Conservation (phyloP, 2,888 invertebrate genomes). For the Catotricha subobsoleta region DNA sequence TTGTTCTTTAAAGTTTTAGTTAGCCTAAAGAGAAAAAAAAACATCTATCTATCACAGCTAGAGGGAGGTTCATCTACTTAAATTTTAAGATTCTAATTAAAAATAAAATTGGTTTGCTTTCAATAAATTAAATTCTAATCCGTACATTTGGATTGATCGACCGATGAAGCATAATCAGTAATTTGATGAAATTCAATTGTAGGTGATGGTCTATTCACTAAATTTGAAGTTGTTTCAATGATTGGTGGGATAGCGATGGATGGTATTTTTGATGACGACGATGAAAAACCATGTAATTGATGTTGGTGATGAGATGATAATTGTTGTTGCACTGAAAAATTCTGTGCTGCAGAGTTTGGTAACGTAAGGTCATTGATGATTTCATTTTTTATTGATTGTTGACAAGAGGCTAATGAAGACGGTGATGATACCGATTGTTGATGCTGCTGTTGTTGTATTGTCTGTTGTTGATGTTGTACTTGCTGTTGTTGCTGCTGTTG, state of each 20-base stretch:
- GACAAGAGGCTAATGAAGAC: not conserved
- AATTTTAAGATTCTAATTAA: too few species aligned
- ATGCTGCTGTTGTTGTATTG: constrained; percentile 5
- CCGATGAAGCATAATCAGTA: constrained; percentile 1
- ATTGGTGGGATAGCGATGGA: constrained; percentile 6
- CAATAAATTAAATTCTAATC: too few species aligned
- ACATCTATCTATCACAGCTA: constrained; percentile 26
- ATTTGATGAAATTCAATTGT: constrained; percentile 7
- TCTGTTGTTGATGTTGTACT: constrained; percentile 10
- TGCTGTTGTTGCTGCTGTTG: constrained; percentile 7
- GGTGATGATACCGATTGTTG: constrained; percentile 1
- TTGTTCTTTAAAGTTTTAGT: too few species aligned
- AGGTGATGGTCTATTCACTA: constrained; percentile 1
- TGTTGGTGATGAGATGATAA: constrained; percentile 1
- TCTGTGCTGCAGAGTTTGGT: constrained; percentile 4
- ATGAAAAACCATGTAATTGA: not conserved
- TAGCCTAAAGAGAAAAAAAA: too few species aligned
- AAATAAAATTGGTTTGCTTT: too few species aligned
- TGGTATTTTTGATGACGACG: not conserved
- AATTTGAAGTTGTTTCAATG: not conserved
- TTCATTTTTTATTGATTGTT: constrained; percentile 2
- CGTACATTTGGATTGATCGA: too few species aligned
- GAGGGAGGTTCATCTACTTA: too few species aligned
- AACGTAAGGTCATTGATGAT: not conserved
- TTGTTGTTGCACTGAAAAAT: constrained; percentile 8